These are phyloP conservation scores for Siniperca chuatsi DNA, from an alignment of 2,113 vertebrate species.

Conservation along the genomic window DNA sequence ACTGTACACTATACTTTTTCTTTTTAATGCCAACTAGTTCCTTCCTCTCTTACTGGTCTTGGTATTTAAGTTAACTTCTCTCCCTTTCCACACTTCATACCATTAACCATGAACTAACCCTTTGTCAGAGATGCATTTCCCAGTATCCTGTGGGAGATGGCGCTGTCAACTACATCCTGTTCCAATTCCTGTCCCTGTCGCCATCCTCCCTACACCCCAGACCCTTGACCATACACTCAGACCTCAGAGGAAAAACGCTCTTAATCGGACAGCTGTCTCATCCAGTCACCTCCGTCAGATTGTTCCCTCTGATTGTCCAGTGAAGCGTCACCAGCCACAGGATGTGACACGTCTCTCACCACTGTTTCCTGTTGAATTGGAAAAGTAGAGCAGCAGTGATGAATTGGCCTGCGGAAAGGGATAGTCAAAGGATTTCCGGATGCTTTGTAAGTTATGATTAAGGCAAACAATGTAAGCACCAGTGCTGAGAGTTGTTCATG, in stretches of 20 bases:
- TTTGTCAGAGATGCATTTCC: constrained; percentile 55
- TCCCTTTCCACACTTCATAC: constrained; percentile 31
- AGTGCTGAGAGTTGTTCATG: constrained; percentile 16
- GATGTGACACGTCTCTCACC: constrained; percentile 67
- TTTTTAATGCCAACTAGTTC: background rate
- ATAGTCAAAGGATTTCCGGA: constrained; percentile 57
- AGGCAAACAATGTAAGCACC: constrained; percentile 61
- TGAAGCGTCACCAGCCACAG: constrained; percentile 53
- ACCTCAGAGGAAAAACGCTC: constrained; percentile 54
- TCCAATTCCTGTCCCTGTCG: constrained; percentile 58
- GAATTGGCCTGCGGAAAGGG: constrained; percentile 66
- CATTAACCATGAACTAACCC: constrained; percentile 24
- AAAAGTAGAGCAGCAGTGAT: constrained; percentile 66
- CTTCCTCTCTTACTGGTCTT: background rate
- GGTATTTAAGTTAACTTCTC: constrained; percentile 14
- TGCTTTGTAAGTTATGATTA: constrained; percentile 69
- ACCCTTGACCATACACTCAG: constrained; percentile 28
- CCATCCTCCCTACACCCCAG: constrained; percentile 38
- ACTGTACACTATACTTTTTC: background rate
- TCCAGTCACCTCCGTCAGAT: constrained; percentile 48
- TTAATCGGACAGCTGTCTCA: constrained; percentile 47
- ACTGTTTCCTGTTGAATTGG: constrained; percentile 70
- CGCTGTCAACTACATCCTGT: constrained; percentile 71
- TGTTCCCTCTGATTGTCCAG: constrained; percentile 47
- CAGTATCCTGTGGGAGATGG: constrained; percentile 76